Percentiles rank a stretch among this genome's conserved stretches.
phyloP scores from a whole-genome alignment of 2,113 vertebrate genomes.

The Psettodes erumei region DNA sequence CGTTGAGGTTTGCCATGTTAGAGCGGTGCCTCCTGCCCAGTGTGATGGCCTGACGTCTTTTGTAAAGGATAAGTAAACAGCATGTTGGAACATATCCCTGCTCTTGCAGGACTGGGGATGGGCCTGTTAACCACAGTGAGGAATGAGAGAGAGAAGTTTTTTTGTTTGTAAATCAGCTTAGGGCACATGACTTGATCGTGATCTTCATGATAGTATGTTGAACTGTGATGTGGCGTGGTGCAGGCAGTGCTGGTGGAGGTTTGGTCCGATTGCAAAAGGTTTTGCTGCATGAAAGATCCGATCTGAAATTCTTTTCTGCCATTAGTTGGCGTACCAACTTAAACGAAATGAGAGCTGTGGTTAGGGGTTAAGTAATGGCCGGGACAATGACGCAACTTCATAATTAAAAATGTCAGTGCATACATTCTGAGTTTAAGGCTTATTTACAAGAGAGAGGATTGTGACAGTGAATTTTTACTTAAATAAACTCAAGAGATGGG shows the following conservation, averaged over 20 bases:
- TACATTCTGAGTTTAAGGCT: constrained; percentile 14
- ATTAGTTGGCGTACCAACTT: constrained; percentile 41
- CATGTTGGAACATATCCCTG: constrained; percentile 65
- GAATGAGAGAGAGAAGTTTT: not conserved
- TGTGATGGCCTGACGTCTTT: constrained; percentile 59
- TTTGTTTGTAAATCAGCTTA: constrained; percentile 11
- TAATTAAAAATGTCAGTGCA: constrained; percentile 37
- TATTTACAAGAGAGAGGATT: constrained; percentile 3
- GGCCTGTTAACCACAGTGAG: constrained; percentile 41
- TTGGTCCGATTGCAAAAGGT: not conserved
- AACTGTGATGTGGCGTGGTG: not conserved
- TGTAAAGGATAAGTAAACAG: constrained; percentile 75
- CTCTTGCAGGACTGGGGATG: constrained; percentile 53
- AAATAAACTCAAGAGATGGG: not conserved
- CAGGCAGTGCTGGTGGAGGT: not conserved
- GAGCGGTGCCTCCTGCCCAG: constrained; percentile 38
- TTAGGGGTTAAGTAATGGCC: constrained; percentile 33
- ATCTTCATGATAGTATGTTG: constrained; percentile 5
- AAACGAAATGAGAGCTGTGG: constrained; percentile 31
- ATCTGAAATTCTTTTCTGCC: constrained; percentile 14
- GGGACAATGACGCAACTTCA: constrained; percentile 37
- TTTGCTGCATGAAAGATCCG: not conserved
- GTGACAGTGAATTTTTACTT: not conserved
- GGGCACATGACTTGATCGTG: constrained; percentile 2
- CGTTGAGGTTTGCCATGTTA: constrained; percentile 58